These are phyloP conservation scores for Flabesymbios commensalis DNA, from an alignment of 2,888 invertebrate genomes.

Conservation along the genomic window DNA sequence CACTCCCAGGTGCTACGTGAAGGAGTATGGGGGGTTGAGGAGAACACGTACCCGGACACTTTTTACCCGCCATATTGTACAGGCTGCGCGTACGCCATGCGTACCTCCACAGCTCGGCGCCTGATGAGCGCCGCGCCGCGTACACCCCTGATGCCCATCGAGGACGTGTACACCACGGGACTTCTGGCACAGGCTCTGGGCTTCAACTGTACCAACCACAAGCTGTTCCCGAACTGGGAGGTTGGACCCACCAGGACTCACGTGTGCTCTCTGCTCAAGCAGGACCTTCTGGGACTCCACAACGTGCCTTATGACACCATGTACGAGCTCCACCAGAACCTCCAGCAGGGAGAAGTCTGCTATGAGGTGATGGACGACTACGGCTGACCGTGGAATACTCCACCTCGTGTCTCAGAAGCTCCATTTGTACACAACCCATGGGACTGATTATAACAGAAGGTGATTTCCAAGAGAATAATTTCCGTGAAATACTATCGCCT, in stretches of 20 bases:
- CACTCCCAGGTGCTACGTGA: constrained; percentile 77
- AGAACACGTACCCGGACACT: constrained; percentile 73
- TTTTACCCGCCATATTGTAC: constrained; percentile 91
- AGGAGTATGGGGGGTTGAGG: constrained; percentile 86
- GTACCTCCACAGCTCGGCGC: constrained; percentile 60
- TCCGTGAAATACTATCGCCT: no score
- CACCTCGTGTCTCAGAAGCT: no score
- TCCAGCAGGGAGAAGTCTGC: no score
- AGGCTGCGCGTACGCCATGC: constrained; percentile 87
- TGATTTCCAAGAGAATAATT: no score
- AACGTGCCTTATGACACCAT: constrained; percentile 8
- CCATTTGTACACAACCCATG: no score
- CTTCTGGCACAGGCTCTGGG: constrained; percentile 11
- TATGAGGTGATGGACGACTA: no score
- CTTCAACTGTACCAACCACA: neutral
- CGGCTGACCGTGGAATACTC: no score
- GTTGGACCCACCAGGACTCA: constrained; percentile 2
- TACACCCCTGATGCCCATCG: constrained; percentile 12
- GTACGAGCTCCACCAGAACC: neutral
- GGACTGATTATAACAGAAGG: no score
- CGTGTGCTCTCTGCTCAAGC: neutral
- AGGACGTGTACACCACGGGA: constrained; percentile 29
- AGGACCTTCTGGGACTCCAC: constrained; percentile 4
- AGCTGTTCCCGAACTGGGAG: constrained; percentile 13
- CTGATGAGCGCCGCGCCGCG: constrained; percentile 7